These are phyloP conservation scores for Loris lydekkerianus DNA, from an alignment of 2,797 vertebrate species.

Conservation along the genomic window DNA sequence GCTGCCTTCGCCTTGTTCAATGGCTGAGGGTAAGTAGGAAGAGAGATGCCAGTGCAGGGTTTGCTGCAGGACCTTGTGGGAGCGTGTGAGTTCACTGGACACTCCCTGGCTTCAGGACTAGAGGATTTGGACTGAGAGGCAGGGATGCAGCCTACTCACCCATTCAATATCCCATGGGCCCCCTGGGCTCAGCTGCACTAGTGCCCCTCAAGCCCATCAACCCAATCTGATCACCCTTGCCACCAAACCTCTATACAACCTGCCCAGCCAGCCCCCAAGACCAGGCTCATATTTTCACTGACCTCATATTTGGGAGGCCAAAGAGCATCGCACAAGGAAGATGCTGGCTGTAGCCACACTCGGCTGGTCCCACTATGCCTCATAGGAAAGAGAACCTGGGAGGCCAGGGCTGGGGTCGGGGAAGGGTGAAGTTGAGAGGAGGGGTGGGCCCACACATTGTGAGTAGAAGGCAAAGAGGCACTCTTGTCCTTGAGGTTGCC, in stretches of 20 bases:
- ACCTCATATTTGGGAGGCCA: background rate
- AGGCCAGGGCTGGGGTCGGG: no score
- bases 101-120: background rate
- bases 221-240: background rate
- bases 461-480: background rate
- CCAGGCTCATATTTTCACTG: background rate
- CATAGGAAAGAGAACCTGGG: background rate
- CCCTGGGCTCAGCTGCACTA: background rate
- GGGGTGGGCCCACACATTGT: background rate
- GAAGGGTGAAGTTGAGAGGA: background rate
- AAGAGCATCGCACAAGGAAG: background rate
- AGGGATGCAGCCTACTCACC: background rate
- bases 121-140: background rate
- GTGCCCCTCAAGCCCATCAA: background rate
- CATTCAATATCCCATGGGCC: background rate
- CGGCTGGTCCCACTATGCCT: no score
- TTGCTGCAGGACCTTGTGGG: background rate
- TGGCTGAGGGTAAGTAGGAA: background rate
- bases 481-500: background rate
- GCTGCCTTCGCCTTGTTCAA: background rate
- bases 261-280: background rate
- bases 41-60: background rate
- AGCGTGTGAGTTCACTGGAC: background rate
- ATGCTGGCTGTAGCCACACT: background rate
- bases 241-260: background rate